A percentile compares a stretch with the other conserved stretches of the same genome.
Evolutionary conservation across 2,797 vertebrate genomes (phyloP).

Genomic region (Chaenodraco wilsoni): DNA sequence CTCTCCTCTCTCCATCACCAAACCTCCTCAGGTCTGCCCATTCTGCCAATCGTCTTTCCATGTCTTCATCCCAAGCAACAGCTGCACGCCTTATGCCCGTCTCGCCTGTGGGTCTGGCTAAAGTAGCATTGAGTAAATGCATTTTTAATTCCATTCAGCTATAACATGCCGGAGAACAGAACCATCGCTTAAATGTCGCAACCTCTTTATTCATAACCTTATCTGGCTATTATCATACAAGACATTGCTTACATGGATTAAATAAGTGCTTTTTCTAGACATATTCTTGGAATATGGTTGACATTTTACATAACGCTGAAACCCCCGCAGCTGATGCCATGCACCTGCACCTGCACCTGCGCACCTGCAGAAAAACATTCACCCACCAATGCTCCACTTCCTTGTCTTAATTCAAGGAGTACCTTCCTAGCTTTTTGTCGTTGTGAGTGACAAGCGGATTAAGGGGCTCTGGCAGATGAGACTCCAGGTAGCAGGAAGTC

Average conservation of each 20-base stretch:
- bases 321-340: constrained; percentile 26
- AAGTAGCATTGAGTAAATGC: constrained; percentile 1
- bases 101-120: constrained; percentile 2
- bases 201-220: neutral
- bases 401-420: constrained; percentile 63
- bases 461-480: constrained; percentile 79
- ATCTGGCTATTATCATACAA: neutral
- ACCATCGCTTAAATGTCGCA: neutral
- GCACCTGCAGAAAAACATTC: constrained; percentile 41
- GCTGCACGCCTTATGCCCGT: neutral
- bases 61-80: constrained; percentile 15
- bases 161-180: neutral
- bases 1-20: constrained; percentile 25
- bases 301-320: constrained; percentile 14
- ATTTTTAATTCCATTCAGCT: constrained; percentile 7
- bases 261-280: neutral
- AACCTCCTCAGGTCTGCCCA: constrained; percentile 25
- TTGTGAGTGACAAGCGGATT: constrained; percentile 81
- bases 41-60: constrained; percentile 21
- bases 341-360: constrained; percentile 36
- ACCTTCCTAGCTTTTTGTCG: constrained; percentile 73
- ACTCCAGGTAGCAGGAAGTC: constrained; percentile 81
- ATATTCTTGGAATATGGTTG: neutral
- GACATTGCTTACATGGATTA: neutral
- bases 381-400: constrained; percentile 42